phyloP scores from a whole-genome alignment of 1,140 invertebrate species.

The Saxidomus purpurata region DNA sequence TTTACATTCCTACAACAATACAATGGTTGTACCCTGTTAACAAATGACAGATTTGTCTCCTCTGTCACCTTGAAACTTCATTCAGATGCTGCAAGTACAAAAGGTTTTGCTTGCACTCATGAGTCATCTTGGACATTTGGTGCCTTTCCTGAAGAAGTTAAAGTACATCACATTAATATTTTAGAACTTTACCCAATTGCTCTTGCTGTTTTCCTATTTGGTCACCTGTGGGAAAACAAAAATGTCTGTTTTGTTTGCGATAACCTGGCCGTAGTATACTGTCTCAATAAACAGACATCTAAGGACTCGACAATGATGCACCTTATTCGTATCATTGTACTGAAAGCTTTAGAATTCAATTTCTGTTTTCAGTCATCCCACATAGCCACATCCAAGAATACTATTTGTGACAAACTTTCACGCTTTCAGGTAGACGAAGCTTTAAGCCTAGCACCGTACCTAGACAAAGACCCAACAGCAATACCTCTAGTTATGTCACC shows the following conservation, averaged over 20 bases:
- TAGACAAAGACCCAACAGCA: neutral
- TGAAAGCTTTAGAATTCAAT: slow-evolving; percentile 1
- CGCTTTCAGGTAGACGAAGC: slow-evolving; percentile 41
- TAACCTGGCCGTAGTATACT: slow-evolving; percentile 61
- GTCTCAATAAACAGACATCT: slow-evolving; percentile 65
- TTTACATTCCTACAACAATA: slow-evolving; percentile 35
- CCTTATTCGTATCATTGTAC: slow-evolving; percentile 34
- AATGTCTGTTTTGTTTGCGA: slow-evolving; percentile 44
- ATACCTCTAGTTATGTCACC: neutral
- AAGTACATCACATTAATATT: neutral
- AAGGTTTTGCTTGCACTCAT: neutral
- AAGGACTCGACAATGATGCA: slow-evolving; percentile 28
- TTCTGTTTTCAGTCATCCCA: slow-evolving; percentile 23
- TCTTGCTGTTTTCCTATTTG: slow-evolving; percentile 53
- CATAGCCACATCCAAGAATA: slow-evolving; percentile 4
- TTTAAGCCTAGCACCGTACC: neutral
- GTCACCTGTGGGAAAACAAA: slow-evolving; percentile 6
- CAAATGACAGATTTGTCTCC: slow-evolving; percentile 28
- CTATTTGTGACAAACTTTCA: slow-evolving; percentile 29
- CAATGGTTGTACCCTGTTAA: slow-evolving; percentile 54
- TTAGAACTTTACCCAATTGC: slow-evolving; percentile 61
- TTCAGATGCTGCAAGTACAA: slow-evolving; percentile 12
- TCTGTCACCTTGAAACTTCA: slow-evolving; percentile 21
- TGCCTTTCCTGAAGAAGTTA: neutral
- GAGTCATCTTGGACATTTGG: neutral